Evolutionary conservation across 2,797 vertebrate genomes (phyloP).

Genomic region (Enteromius treurensis): DNA sequence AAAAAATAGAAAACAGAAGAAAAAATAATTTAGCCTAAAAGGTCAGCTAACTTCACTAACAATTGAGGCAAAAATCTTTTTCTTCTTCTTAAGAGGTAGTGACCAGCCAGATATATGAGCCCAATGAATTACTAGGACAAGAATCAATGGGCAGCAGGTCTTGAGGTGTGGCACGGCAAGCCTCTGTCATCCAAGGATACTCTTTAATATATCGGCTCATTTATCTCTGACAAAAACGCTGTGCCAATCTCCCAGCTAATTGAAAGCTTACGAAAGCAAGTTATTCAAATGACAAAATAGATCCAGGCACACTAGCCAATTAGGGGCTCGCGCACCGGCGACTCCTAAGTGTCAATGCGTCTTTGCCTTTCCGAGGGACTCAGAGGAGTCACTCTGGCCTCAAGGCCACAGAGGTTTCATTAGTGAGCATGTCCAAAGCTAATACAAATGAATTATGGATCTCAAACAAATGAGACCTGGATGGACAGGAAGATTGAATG

Average conservation of each 20-base stretch:
- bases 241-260: constrained; percentile 78
- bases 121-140: constrained; percentile 80
- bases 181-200: constrained; percentile 82
- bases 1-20: constrained; percentile 42
- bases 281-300: constrained; percentile 83
- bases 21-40: constrained; percentile 75
- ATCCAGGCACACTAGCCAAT: constrained; percentile 69
- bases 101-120: constrained; percentile 79
- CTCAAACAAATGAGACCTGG: constrained; percentile 58
- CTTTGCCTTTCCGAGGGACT: constrained; percentile 50
- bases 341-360: constrained; percentile 46
- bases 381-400: constrained; percentile 41
- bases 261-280: constrained; percentile 83
- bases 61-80: constrained; percentile 78
- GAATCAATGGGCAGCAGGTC: constrained; percentile 82
- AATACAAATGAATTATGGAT: constrained; percentile 63
- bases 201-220: constrained; percentile 83
- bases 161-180: constrained; percentile 80
- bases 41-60: constrained; percentile 81
- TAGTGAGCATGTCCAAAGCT: constrained; percentile 54
- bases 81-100: constrained; percentile 71
- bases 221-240: constrained; percentile 78
- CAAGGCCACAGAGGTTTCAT: constrained; percentile 57
- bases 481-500: constrained; percentile 45
- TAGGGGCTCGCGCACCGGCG: constrained; percentile 34